These are phyloP conservation scores for Atrina japonica DNA, from an alignment of 2,888 invertebrate genomes.

Conservation along the genomic window DNA sequence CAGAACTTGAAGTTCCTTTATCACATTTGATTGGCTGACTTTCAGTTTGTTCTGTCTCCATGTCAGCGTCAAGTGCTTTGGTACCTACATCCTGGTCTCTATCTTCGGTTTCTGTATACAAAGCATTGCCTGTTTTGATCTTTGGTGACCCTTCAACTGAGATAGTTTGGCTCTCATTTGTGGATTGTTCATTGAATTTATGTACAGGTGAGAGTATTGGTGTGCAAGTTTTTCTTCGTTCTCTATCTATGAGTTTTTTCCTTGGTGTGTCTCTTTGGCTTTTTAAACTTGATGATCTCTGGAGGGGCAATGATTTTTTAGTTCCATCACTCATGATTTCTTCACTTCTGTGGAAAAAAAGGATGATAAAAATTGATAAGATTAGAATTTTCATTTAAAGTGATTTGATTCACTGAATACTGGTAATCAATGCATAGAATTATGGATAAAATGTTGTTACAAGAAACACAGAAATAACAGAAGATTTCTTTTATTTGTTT, in stretches of 20 bases:
- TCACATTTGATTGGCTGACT: constrained; percentile 25
- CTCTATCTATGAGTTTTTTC: constrained; percentile 58
- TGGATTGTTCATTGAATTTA: constrained; percentile 11
- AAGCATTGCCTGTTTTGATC: neutral
- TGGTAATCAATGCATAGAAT: too few relatives aligned
- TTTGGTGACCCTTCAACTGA: too few relatives aligned
- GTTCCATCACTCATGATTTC: too few relatives aligned
- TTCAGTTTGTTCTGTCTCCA: neutral
- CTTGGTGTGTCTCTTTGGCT: constrained; percentile 59
- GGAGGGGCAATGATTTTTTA: constrained; percentile 53
- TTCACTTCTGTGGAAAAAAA: too few relatives aligned
- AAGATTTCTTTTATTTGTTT: too few relatives aligned
- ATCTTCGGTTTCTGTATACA: neutral
- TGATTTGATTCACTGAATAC: neutral
- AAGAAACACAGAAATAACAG: too few relatives aligned
- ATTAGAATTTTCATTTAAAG: constrained; percentile 4
- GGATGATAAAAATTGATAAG: too few relatives aligned
- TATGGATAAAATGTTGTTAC: too few relatives aligned
- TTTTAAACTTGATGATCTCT: constrained; percentile 75
- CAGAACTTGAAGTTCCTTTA: too few relatives aligned
- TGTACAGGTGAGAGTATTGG: constrained; percentile 66
- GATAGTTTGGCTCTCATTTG: neutral
- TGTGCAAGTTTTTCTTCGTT: constrained; percentile 73
- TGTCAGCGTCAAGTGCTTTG: neutral
- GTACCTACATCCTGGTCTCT: constrained; percentile 6